These are phyloP conservation scores for Lutraria lutraria DNA, from an alignment of 2,888 invertebrate genomes.

Conservation along the genomic window DNA sequence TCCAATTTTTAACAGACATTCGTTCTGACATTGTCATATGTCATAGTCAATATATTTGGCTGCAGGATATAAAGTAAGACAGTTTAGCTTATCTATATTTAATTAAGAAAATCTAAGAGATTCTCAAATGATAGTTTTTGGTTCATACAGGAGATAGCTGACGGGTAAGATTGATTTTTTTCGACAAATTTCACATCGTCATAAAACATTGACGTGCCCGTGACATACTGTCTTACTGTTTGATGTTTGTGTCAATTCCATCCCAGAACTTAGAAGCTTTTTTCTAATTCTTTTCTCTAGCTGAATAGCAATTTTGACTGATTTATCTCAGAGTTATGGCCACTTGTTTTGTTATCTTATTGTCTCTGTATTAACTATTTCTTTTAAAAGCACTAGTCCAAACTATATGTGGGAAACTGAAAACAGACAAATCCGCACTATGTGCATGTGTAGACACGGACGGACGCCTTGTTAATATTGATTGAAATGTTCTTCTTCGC, in stretches of 20 bases:
- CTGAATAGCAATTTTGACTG: too few species aligned
- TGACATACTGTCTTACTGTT: not conserved
- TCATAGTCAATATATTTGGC: constrained; percentile 11
- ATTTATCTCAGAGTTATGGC: too few species aligned
- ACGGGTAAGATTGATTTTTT: not conserved
- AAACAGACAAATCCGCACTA: too few species aligned
- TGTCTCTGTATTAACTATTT: too few species aligned
- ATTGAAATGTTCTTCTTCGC: too few species aligned
- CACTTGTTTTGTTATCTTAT: too few species aligned
- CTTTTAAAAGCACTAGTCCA: too few species aligned
- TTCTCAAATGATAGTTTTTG: not conserved
- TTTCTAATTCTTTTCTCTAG: too few species aligned
- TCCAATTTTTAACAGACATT: constrained; percentile 15
- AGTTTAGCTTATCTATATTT: constrained; percentile 16
- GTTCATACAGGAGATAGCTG: not conserved
- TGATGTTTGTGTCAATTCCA: not conserved
- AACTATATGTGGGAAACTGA: too few species aligned
- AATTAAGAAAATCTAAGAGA: constrained; percentile 18
- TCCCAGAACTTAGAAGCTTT: not conserved
- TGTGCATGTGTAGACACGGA: too few species aligned
- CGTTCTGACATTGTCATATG: constrained; percentile 24
- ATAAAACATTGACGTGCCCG: not conserved
- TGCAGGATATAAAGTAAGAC: constrained; percentile 20
- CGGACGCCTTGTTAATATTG: too few species aligned
- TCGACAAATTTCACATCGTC: not conserved